Base-by-base conservation (phyloP, 2,113 vertebrate genomes). In the Misgurnus mizolepis region DNA sequence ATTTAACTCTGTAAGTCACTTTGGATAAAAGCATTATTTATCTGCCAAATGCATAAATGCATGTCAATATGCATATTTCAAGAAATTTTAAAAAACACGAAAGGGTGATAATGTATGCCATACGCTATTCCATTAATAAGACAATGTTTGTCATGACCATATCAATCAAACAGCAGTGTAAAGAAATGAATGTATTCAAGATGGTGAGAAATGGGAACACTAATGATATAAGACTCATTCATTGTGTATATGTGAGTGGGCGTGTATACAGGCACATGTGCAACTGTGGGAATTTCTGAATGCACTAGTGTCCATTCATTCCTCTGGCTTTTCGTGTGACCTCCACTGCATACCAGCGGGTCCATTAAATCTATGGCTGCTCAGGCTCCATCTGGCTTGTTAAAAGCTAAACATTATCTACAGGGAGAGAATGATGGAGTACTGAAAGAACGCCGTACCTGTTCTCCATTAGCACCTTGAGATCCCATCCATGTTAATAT, bases 401-500 rank as follows among this genome's bases (percentile, higher is more conserved):
- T 66, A 66, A 66, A 66, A 77, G 74, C 45, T 53, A 27, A 77
- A 77, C 61, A 76, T 50, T 40, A 22, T 65, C 58, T 39, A 65
- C 7, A 43, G 34, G 43, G 11, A 45, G 43, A 40, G 22, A 47
- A 55, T 34, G 43, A 10, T 60, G 18, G 14, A 56, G 55, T 27
- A 55, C 60, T 41, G 34, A 66, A 47, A 53, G 62, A 47, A 66
- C 4, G 7, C 47, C 55, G 64, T 34, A 45, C 18, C 78, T 5
- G 9, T 73, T 72, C 55, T 81, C 76, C 70, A 70, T 39, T 34
- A 67, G 56, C 45, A 56, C 49, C 65, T 15, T 70, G 53, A 80
- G 67, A 80, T 76, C 47, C 55, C 27, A 14, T 40, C 10, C 39
- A 72, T 82, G 85, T 82, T 67, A 22, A 84, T 80, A 80, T 65